Conservation (phyloP, 2,888 invertebrate species). For the Drosophila imparisetae region DNA sequence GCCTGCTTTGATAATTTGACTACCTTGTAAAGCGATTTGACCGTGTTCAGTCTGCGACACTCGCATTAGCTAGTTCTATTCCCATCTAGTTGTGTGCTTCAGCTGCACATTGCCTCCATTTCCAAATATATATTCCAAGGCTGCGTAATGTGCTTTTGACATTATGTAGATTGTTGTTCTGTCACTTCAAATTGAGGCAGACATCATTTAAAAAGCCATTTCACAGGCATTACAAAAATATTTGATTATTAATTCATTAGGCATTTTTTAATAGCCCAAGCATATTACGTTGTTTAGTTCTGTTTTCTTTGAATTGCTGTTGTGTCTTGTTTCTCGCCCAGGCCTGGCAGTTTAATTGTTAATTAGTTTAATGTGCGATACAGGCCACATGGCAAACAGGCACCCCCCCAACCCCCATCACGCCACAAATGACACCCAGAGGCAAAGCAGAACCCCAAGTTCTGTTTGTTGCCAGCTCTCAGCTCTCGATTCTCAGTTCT, state of each 20-base stretch:
- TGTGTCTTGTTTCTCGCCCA: conserved; percentile 14
- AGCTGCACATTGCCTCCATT: conserved; percentile 5
- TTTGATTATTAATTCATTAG: conserved; percentile 80
- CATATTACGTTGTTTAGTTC: conserved; percentile 64
- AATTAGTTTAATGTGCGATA: conserved; percentile 77
- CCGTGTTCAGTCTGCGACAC: background rate
- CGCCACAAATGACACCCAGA: conserved; percentile 32
- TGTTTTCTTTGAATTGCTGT: conserved; percentile 26
- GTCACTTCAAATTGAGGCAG: conserved; percentile 26
- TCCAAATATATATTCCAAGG: background rate
- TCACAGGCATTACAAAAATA: conserved; percentile 40
- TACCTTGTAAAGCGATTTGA: background rate
- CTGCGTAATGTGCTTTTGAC: conserved; percentile 28
- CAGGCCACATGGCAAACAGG: conserved; percentile 70
- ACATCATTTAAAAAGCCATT: conserved; percentile 54
- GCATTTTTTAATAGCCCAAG: conserved; percentile 70
- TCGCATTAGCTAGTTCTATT: background rate
- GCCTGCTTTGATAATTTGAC: background rate
- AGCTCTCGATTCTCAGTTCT: background rate
- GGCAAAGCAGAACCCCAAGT: conserved; percentile 45
- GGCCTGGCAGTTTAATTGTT: conserved; percentile 76
- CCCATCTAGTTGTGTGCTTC: background rate
- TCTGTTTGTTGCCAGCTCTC: conserved; percentile 1
- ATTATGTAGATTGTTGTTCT: conserved; percentile 35
- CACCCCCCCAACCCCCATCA: background rate